A percentile compares a stretch with the other conserved stretches of the same genome.
Conservation (phyloP, 35 echinoderm and acorn worm genomes). For the Acanthaster planci region DNA sequence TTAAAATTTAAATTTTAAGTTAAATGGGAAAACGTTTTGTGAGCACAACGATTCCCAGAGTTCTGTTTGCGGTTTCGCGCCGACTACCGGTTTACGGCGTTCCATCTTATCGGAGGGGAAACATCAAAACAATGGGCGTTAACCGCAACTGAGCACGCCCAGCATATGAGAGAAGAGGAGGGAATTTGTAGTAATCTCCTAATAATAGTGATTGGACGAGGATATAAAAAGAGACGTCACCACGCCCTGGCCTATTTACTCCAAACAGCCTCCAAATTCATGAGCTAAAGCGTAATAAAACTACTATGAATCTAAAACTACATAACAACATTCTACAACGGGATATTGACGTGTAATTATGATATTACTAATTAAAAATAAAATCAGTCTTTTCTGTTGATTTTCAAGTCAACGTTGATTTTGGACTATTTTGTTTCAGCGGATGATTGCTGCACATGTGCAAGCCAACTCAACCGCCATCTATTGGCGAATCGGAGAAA, state of each 20-base stretch:
- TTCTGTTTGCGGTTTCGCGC: too few species aligned
- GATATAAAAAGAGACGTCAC: conserved; percentile 39
- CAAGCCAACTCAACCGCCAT: conserved; percentile 4
- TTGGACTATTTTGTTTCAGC: conserved; percentile 2
- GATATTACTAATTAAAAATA: background rate
- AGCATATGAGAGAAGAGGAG: too few species aligned
- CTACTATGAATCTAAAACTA: background rate
- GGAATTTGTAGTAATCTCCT: background rate
- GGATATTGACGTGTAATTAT: background rate
- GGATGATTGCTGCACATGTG: background rate
- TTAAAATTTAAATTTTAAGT: too few species aligned
- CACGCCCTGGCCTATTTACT: conserved; percentile 46
- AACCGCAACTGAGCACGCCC: too few species aligned
- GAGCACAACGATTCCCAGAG: too few species aligned
- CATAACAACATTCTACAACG: background rate
- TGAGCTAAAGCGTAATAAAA: conserved; percentile 1
- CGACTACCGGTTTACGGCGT: too few species aligned
- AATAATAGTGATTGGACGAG: conserved; percentile 22
- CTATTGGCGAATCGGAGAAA: conserved; percentile 26
- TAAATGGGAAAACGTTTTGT: too few species aligned
- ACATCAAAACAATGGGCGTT: too few species aligned
- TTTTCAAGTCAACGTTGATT: background rate
- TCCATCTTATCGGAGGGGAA: too few species aligned
- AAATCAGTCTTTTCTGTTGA: background rate
- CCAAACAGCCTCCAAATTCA: conserved; percentile 10